A percentile compares a stretch with the other conserved stretches of the same genome.
Evolutionary conservation across 2,113 vertebrate species (phyloP).

Genomic region (Vimba vimba): DNA sequence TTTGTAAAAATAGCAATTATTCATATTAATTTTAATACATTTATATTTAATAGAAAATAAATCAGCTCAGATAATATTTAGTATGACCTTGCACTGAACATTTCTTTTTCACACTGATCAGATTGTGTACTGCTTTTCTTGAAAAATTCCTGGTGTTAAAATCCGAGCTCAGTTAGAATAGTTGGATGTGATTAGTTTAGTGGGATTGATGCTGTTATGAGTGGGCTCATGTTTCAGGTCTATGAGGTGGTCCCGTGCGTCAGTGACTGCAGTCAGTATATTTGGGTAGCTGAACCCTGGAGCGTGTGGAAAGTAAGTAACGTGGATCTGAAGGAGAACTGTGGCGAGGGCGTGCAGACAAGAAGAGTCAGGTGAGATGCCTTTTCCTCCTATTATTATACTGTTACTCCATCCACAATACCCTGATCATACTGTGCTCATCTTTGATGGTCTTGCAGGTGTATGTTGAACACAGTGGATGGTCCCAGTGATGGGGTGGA

Average conservation of each 20-base stretch:
- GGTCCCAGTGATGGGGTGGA: constrained; percentile 92
- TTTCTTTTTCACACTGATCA: no score
- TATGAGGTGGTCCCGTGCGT: constrained; percentile 96
- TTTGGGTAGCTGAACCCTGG: constrained; percentile 95
- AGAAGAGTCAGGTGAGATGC: constrained; percentile 90
- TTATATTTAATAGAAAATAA: background rate
- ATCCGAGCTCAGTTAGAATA: background rate
- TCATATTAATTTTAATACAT: background rate
- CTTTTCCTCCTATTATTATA: background rate
- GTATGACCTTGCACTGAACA: background rate
- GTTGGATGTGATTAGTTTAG: background rate
- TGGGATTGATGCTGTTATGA: background rate
- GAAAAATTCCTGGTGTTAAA: background rate
- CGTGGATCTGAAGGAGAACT: constrained; percentile 90
- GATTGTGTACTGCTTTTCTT: background rate
- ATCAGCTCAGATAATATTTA: background rate
- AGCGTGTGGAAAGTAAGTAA: constrained; percentile 95
- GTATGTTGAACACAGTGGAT: constrained; percentile 95
- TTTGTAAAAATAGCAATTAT: background rate
- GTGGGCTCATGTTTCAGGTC: constrained; percentile 76
- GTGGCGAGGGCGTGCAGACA: constrained; percentile 94
- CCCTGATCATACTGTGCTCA: background rate
- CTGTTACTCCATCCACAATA: background rate
- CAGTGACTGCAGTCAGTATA: constrained; percentile 93
- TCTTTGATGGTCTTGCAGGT: constrained; percentile 75